These are phyloP conservation scores for Rhagonycha lutea DNA, from an alignment of 2,888 invertebrate genomes.

Conservation along the genomic window DNA sequence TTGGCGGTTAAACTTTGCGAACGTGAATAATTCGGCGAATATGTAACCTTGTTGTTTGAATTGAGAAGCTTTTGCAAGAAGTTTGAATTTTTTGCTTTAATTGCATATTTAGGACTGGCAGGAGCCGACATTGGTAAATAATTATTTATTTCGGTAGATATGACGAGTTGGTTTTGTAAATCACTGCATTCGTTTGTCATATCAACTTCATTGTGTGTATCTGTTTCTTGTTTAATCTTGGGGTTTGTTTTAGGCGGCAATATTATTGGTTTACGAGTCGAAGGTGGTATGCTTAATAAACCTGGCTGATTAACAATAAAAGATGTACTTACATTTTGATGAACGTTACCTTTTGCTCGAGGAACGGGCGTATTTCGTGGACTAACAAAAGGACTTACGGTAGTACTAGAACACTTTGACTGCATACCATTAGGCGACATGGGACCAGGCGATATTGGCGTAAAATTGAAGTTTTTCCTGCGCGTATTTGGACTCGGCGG, in stretches of 20 bases:
- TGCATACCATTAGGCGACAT: conserved; percentile 63
- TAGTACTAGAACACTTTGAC: conserved; percentile 68
- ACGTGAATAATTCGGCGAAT: conserved; percentile 55
- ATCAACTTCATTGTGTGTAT: conserved; percentile 34
- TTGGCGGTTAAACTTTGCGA: conserved; percentile 41
- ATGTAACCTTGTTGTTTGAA: conserved; percentile 56
- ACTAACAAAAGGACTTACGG: conserved; percentile 81
- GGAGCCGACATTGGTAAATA: conserved; percentile 68
- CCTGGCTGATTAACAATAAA: conserved; percentile 21
- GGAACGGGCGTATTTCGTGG: conserved; percentile 77
- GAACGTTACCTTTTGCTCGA: conserved; percentile 65
- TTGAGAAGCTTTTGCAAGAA: conserved; percentile 57
- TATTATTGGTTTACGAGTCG: conserved; percentile 27
- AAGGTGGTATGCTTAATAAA: conserved; percentile 24
- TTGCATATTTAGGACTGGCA: conserved; percentile 63
- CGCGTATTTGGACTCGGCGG: conserved; percentile 78
- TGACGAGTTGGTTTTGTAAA: conserved; percentile 30
- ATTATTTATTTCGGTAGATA: conserved; percentile 23
- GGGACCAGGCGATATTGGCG: conserved; percentile 83
- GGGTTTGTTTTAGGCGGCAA: conserved; percentile 21
- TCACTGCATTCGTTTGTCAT: conserved; percentile 32
- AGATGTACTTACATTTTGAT: conserved; percentile 54
- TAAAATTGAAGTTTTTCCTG: conserved; percentile 81
- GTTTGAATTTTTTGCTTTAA: conserved; percentile 39
- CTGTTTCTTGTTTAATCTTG: conserved; percentile 49